Percentiles rank a stretch among this genome's conserved stretches.
These are phyloP conservation scores for Temnothorax curvispinosus DNA, from an alignment of 1,140 invertebrate genomes.

Conservation along the genomic window DNA sequence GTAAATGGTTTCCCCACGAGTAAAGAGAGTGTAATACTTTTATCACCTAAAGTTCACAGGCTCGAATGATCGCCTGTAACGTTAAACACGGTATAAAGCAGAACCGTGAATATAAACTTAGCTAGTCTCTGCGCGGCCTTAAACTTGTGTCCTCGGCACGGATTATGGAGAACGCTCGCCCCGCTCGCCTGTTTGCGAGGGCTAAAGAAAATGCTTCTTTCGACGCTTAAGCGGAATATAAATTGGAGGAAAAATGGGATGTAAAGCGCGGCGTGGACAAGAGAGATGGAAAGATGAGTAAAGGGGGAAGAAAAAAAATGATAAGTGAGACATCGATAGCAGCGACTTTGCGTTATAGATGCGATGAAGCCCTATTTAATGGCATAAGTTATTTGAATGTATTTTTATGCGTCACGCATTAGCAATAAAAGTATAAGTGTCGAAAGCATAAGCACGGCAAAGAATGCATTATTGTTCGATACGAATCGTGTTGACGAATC, in stretches of 20 bases:
- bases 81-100: conserved; percentile 14
- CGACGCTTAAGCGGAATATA: conserved; percentile 57
- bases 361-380: conserved; percentile 46
- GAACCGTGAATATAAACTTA: conserved; percentile 11
- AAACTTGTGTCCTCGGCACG: conserved; percentile 7
- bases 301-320: conserved; percentile 22
- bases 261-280: neutral
- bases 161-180: conserved; percentile 42
- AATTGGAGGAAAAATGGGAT: conserved; percentile 46
- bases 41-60: neutral
- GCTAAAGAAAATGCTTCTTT: conserved; percentile 39
- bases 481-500: neutral
- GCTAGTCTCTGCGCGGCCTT: conserved; percentile 18
- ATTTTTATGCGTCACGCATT: conserved; percentile 35
- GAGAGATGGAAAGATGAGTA: neutral
- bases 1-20: neutral
- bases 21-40: conserved; percentile 1
- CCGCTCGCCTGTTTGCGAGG: conserved; percentile 16
- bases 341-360: neutral
- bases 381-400: conserved; percentile 55
- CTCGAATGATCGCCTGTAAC: neutral
- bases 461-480: conserved; percentile 22
- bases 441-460: neutral
- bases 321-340: conserved; percentile 10
- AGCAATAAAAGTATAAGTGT: conserved; percentile 36